Percentiles rank a stretch among this genome's conserved stretches.
Conservation (phyloP, 2,113 vertebrate genomes). For the Limnothrissa miodon region DNA sequence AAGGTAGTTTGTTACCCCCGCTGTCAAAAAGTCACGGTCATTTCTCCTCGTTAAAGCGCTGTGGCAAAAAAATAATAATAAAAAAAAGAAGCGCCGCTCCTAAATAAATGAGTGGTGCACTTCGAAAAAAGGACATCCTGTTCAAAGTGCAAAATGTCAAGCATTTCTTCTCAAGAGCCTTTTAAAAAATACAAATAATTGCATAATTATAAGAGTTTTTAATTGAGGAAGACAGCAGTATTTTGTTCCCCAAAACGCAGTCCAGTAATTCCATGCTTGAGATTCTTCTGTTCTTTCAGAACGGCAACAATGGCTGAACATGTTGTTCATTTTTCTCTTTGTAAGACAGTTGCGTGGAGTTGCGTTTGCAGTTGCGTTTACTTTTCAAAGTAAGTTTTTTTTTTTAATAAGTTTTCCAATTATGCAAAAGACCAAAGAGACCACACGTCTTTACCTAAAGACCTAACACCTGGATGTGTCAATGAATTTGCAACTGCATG, state of each 20-base stretch:
- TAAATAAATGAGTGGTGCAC: background rate
- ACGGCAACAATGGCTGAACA: background rate
- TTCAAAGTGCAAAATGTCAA: conserved; percentile 18
- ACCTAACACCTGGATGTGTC: conserved; percentile 46
- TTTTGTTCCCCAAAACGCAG: background rate
- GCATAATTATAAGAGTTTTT: conserved; percentile 11
- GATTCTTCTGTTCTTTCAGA: background rate
- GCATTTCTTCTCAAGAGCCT: background rate
- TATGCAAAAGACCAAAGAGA: background rate
- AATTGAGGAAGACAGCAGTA: background rate
- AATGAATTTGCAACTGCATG: background rate
- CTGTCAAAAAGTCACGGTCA: conserved; percentile 40
- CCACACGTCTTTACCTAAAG: background rate
- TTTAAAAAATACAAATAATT: conserved; percentile 8
- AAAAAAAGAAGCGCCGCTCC: background rate
- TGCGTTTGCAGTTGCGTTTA: too few species aligned
- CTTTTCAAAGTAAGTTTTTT: background rate
- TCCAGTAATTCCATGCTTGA: background rate
- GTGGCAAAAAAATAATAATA: too few species aligned
- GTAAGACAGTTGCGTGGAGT: background rate
- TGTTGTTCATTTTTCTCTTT: background rate
- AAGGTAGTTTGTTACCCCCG: conserved; percentile 37
- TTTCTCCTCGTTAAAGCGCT: conserved; percentile 59
- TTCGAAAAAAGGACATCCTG: background rate
- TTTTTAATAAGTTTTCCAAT: background rate